Percentiles rank a stretch among this genome's conserved stretches.
These are phyloP conservation scores for Epizoanthus scotinus DNA, from an alignment of 92 coral and sea anemone genomes.

Conservation along the genomic window DNA sequence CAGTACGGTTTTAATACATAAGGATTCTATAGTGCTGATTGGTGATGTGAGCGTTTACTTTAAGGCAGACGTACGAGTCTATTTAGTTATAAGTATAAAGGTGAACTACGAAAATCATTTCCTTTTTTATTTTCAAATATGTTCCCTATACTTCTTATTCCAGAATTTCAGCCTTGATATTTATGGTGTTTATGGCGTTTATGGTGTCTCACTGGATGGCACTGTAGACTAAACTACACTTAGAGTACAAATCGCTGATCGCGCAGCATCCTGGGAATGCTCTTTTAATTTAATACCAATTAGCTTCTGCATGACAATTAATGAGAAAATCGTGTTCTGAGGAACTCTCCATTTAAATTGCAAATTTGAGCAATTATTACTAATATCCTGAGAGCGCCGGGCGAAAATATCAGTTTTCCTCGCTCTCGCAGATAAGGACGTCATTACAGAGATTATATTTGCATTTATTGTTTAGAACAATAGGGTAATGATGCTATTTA, in stretches of 20 bases:
- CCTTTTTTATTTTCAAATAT: background rate
- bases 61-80: background rate
- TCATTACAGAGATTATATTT: constrained; percentile 28
- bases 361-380: constrained; percentile 27
- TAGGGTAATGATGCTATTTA: constrained; percentile 76
- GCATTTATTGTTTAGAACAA: constrained; percentile 54
- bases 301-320: background rate
- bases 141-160: background rate
- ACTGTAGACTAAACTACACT: background rate
- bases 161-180: no score
- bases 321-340: constrained; percentile 8
- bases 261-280: background rate
- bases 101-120: background rate
- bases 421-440: constrained; percentile 19
- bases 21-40: no score
- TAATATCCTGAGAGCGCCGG: constrained; percentile 17
- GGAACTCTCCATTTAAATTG: constrained; percentile 27
- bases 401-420: constrained; percentile 41
- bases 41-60: no score
- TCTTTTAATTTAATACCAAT: constrained; percentile 19
- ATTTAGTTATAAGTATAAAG: background rate
- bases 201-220: background rate
- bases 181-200: background rate
- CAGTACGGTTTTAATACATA: no score
- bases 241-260: background rate